These are phyloP conservation scores for Caenorhabditis zanzibari DNA, from an alignment of 2,888 invertebrate species.

Conservation along the genomic window DNA sequence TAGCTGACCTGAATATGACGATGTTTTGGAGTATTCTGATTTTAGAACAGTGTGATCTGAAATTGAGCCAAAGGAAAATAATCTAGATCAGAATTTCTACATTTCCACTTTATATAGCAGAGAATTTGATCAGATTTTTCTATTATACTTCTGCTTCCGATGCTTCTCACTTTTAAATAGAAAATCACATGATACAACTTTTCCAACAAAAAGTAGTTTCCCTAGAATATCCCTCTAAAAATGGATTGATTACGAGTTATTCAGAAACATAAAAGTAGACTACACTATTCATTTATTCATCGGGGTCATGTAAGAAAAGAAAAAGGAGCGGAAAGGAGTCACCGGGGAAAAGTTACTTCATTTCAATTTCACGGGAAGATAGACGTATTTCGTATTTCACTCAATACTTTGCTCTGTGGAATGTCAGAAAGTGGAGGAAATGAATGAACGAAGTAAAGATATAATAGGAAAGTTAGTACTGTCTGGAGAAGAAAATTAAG, in stretches of 20 bases:
- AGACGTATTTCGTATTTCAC: conserved; percentile 27
- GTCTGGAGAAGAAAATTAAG: no score
- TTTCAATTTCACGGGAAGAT: conserved; percentile 18
- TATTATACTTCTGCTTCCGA: no score
- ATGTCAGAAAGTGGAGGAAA: background rate
- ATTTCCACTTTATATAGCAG: no score
- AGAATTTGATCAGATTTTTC: no score
- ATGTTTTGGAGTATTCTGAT: background rate
- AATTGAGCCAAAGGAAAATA: no score
- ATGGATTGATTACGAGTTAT: conserved; percentile 24
- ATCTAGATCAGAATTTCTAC: no score
- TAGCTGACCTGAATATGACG: background rate
- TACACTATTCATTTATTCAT: conserved; percentile 36
- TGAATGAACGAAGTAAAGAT: background rate
- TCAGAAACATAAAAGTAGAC: conserved; percentile 22
- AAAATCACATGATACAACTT: background rate
- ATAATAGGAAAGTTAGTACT: background rate
- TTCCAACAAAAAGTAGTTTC: background rate
- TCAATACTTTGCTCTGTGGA: background rate
- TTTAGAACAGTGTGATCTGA: background rate
- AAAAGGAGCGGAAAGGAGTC: conserved; percentile 2
- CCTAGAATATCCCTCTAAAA: background rate
- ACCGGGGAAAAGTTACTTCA: conserved; percentile 14
- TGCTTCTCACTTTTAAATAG: no score
- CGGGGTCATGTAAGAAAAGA: conserved; percentile 13